Percentiles rank a stretch among this genome's conserved stretches.
phyloP scores from a whole-genome alignment of 2,888 invertebrate genomes.

The Podotricha telesiphe region DNA sequence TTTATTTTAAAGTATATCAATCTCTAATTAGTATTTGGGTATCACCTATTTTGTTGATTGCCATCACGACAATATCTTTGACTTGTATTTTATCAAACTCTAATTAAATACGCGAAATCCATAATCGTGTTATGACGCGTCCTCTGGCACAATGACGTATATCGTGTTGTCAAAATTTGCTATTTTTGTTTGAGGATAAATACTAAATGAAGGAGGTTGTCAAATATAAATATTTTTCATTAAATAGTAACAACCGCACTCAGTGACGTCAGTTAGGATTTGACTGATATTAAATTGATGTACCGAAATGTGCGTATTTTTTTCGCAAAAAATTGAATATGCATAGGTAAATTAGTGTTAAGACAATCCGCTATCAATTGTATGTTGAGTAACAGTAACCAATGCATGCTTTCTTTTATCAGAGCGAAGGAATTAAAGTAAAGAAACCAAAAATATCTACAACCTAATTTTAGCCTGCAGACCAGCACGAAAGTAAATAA shows the following conservation, averaged over 20 bases:
- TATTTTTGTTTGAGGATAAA: constrained; percentile 4
- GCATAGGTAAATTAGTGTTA: no score
- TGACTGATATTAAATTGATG: neutral
- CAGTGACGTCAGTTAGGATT: neutral
- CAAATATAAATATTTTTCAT: no score
- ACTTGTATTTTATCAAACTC: neutral
- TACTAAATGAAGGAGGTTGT: neutral
- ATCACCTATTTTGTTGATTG: neutral
- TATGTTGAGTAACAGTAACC: no score
- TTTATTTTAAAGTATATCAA: no score
- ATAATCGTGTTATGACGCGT: neutral
- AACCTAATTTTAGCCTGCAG: neutral
- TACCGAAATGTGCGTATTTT: neutral
- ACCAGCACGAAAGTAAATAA: neutral
- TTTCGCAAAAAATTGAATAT: no score
- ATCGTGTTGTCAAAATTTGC: constrained; percentile 7
- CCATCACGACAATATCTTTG: neutral
- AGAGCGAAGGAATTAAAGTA: no score
- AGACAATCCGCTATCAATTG: no score
- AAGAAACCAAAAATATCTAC: no score
- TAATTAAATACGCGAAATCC: neutral
- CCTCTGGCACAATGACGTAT: neutral
- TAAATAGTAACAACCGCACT: no score
- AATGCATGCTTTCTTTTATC: no score
- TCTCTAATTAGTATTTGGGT: neutral